Evolutionary conservation across 2,888 invertebrate genomes (phyloP), one percentile per base, ranked within the genome.

Genomic region (Thecophora atra): DNA sequence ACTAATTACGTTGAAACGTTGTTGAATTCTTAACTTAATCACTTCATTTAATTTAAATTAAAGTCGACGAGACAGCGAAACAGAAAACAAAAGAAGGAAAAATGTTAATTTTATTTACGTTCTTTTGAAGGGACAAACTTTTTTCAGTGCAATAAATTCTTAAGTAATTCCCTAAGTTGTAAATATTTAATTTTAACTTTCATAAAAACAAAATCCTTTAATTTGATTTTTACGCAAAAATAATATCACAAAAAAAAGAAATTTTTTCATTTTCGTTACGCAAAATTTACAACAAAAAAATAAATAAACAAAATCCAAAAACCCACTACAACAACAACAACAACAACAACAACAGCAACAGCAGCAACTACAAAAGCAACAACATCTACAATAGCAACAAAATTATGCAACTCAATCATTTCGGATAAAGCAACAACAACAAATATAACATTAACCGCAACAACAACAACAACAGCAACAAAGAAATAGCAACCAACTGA

Each of bases 1-100:
- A 84, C 84, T 84, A 82, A 85, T 85, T 85, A 85, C 85, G 85
- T 85, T 85, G 83, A 85, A 85, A 84, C 83, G 85, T 85, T 85
- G 85, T 85, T 85, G 84, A 70, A 85, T 80, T 82, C 81, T 83
- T 83, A 83, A 70, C 70, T 81, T 81, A 81, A 81, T 80, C 81
- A 82, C 83, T 74, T 76, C 76, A 78, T 76, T 75, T 76, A 77
- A 76, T 78, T 69, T 67, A 69, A 42, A 67, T 47, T 44, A 65
- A 73, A 71, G 64, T 71, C 65, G 73, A 58, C 37, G 74, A 76
- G 58, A 67, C 72, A 70, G 26, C 26, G 56, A 56, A 19, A n/a
- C n/a, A n/a, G n/a, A n/a, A 56, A 56, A 5, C 19, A 58, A 58
- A 28, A n/a, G 47, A 75, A 76, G 77, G n/a, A 74, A 71, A 79